Evolutionary conservation across 2,888 invertebrate genomes (phyloP).

Genomic region (Aphodius sticticus): DNA sequence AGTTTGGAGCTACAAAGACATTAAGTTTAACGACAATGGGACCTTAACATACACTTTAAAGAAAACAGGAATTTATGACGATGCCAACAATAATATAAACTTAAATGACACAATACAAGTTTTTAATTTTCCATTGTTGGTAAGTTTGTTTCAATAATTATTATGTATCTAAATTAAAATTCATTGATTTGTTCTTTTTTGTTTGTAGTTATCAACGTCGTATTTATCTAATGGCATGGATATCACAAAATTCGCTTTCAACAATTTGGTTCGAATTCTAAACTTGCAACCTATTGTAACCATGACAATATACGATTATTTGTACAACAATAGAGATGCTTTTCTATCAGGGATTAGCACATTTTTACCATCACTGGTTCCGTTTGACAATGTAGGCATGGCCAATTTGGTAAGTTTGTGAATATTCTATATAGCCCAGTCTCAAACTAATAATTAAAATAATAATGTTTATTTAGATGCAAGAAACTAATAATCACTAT

Average conservation of each 20-base stretch:
- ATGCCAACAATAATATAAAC: constrained; percentile 66
- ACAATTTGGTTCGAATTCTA: constrained; percentile 61
- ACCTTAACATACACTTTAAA: constrained; percentile 70
- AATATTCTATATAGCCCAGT: no score
- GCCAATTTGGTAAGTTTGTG: constrained; percentile 66
- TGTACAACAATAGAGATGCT: constrained; percentile 76
- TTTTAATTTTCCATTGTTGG: constrained; percentile 68
- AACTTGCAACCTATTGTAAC: constrained; percentile 64
- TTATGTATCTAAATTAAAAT: not conserved
- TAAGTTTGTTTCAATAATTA: constrained; percentile 54
- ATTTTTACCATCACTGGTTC: constrained; percentile 65
- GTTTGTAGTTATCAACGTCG: constrained; percentile 65
- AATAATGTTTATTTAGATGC: no score
- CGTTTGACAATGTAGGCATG: constrained; percentile 73
- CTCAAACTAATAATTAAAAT: no score
- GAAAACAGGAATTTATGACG: constrained; percentile 66
- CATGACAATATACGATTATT: constrained; percentile 68
- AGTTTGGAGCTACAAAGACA: constrained; percentile 65
- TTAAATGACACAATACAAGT: constrained; percentile 68
- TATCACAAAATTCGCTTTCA: constrained; percentile 64
- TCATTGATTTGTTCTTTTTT: not conserved
- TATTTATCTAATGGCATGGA: constrained; percentile 66
- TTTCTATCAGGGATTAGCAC: constrained; percentile 8
- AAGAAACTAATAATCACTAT: no score
- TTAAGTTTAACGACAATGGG: constrained; percentile 67